These are phyloP conservation scores for Leptodactylus fallax DNA, from an alignment of 2,797 vertebrate genomes.

Conservation along the genomic window DNA sequence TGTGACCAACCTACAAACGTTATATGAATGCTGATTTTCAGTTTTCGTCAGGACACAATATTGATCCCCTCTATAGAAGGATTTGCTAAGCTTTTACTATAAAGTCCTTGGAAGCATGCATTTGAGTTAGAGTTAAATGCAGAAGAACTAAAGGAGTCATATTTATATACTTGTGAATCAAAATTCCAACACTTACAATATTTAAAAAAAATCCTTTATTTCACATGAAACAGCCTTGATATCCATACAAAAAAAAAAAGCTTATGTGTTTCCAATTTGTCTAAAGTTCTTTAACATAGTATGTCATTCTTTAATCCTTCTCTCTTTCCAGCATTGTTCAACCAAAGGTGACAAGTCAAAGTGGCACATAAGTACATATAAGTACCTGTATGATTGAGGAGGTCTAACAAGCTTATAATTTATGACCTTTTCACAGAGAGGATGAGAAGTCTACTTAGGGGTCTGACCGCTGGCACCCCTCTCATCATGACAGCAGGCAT, in stretches of 20 bases:
- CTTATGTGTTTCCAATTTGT: no score
- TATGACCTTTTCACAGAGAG: no score
- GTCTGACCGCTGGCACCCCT: no score
- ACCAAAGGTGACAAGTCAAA: no score
- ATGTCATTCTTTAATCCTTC: not conserved
- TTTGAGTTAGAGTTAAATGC: no score
- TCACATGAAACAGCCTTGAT: not conserved
- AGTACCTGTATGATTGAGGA: no score
- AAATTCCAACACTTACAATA: not conserved
- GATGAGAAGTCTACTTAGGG: no score
- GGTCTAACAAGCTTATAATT: no score
- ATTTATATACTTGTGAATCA: not conserved
- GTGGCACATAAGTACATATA: no score
- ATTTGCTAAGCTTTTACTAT: not conserved
- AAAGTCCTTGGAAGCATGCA: not conserved
- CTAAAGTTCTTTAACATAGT: not conserved
- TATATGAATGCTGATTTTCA: not conserved
- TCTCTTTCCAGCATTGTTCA: no score
- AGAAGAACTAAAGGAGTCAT: not conserved
- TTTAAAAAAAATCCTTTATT: not conserved
- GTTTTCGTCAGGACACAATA: not conserved
- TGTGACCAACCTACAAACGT: not conserved
- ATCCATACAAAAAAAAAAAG: not conserved
- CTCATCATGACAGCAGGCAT: no score
- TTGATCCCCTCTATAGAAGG: not conserved